Conservation (phyloP, 1,140 invertebrate genomes). For the Drosophila insularis region DNA sequence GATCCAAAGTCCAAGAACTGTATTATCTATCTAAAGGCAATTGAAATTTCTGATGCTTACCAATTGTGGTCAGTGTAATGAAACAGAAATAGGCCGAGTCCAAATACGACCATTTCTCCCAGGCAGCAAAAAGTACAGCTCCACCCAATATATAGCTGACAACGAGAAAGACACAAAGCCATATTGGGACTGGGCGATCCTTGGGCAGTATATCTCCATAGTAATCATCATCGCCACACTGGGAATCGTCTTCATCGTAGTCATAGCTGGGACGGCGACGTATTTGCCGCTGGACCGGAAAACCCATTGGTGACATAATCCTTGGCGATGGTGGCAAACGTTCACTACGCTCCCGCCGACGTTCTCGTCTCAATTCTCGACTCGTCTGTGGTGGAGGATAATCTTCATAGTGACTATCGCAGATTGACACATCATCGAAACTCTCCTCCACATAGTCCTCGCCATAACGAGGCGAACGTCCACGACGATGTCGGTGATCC, state of each 20-base stretch:
- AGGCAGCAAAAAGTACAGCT: conserved; percentile 91
- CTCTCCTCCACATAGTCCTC: conserved; percentile 74
- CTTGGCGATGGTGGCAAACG: conserved; percentile 83
- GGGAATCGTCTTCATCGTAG: conserved; percentile 82
- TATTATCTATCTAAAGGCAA: not conserved
- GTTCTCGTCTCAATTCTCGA: conserved; percentile 44
- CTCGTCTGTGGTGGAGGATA: conserved; percentile 43
- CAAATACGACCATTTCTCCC: conserved; percentile 95
- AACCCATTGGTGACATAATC: conserved; percentile 88
- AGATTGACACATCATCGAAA: conserved; percentile 59
- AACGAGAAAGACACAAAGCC: conserved; percentile 94
- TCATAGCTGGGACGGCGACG: conserved; percentile 63
- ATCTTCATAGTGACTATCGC: conserved; percentile 65
- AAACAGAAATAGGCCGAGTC: conserved; percentile 98
- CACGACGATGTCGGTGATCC: conserved; percentile 50
- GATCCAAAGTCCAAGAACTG: conserved; percentile 9
- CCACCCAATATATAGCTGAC: conserved; percentile 94
- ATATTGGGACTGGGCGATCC: conserved; percentile 91
- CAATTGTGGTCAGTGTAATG: conserved; percentile 97
- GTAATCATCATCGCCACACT: conserved; percentile 84
- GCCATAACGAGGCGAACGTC: conserved; percentile 54
- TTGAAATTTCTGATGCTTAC: conserved; percentile 57
- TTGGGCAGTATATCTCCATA: conserved; percentile 70
- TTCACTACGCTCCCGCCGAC: conserved; percentile 54
- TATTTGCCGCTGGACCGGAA: conserved; percentile 85